These are phyloP conservation scores for Chalcosyrphus nemorum DNA, from an alignment of 2,888 invertebrate species.

Conservation along the genomic window DNA sequence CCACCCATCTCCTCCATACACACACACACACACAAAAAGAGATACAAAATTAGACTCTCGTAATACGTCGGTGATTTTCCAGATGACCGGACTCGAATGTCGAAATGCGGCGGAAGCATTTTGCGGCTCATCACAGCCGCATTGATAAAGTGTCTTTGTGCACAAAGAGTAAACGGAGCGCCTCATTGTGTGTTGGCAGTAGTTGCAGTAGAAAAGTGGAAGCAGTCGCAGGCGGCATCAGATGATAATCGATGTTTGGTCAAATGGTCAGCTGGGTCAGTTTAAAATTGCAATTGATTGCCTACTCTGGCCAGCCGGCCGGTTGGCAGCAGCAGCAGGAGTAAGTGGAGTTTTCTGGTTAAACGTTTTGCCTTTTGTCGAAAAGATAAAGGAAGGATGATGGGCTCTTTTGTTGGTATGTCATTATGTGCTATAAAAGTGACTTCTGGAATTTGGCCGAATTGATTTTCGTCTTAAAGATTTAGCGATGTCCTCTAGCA, in stretches of 20 bases:
- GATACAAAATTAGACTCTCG: slow-evolving; percentile 51
- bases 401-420: neutral
- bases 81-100: slow-evolving; percentile 62
- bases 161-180: slow-evolving; percentile 5
- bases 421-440: neutral
- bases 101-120: slow-evolving; percentile 66
- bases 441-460: neutral
- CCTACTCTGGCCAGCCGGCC: slow-evolving; percentile 38
- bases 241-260: slow-evolving; percentile 66
- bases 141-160: slow-evolving; percentile 58
- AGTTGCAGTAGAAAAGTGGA: neutral
- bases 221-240: slow-evolving; percentile 18
- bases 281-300: slow-evolving; percentile 68
- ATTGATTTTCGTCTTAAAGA: no score
- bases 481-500: no score
- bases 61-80: slow-evolving; percentile 68
- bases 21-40: neutral
- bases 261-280: slow-evolving; percentile 63
- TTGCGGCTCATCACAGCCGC: slow-evolving; percentile 62
- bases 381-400: neutral
- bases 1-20: neutral
- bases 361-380: slow-evolving; percentile 14
- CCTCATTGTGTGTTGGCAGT: slow-evolving; percentile 43
- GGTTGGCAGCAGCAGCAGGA: slow-evolving; percentile 28
- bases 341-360: slow-evolving; percentile 21